A percentile compares a stretch with the other conserved stretches of the same genome.
Evolutionary conservation across 2,797 vertebrate species (phyloP).

Genomic region (Ctenopoma multispine): DNA sequence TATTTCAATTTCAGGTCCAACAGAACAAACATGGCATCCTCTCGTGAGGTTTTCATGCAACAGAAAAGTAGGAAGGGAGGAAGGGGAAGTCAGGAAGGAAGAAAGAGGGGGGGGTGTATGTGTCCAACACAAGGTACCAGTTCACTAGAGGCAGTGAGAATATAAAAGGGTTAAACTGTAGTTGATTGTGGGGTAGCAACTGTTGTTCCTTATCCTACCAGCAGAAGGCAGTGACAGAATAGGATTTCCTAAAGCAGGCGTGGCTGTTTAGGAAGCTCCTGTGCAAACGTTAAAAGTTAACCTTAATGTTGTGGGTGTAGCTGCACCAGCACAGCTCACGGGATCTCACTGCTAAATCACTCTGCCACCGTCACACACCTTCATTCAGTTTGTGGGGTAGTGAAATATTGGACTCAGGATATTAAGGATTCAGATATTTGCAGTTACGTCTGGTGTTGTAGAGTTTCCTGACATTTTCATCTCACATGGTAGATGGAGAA

Average conservation of each 20-base stretch:
- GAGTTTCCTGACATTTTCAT: not conserved
- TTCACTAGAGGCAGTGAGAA: slow-evolving; percentile 77
- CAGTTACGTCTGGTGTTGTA: not conserved
- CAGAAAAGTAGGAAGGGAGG: slow-evolving; percentile 75
- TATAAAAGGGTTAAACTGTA: slow-evolving; percentile 56
- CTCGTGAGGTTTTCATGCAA: slow-evolving; percentile 86
- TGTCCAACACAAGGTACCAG: slow-evolving; percentile 68
- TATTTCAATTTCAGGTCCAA: slow-evolving; percentile 80
- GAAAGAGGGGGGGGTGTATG: slow-evolving; percentile 40
- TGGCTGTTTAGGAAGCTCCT: slow-evolving; percentile 67
- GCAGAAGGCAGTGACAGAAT: slow-evolving; percentile 75
- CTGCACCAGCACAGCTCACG: slow-evolving; percentile 34
- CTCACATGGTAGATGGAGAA: not conserved
- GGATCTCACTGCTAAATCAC: slow-evolving; percentile 8
- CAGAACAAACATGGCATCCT: slow-evolving; percentile 82
- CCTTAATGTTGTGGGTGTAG: slow-evolving; percentile 20
- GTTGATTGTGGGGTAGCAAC: slow-evolving; percentile 26
- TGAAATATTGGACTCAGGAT: slow-evolving; percentile 4
- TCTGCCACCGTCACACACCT: slow-evolving; percentile 5
- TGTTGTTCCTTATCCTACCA: slow-evolving; percentile 76
- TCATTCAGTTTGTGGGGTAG: slow-evolving; percentile 18
- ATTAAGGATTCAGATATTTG: no score
- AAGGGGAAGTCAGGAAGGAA: slow-evolving; percentile 28
- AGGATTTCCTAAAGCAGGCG: slow-evolving; percentile 63
- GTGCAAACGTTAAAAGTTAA: slow-evolving; percentile 46